These are phyloP conservation scores for Nematostella vectensis DNA, from an alignment of 92 coral and sea anemone species.

Conservation along the genomic window DNA sequence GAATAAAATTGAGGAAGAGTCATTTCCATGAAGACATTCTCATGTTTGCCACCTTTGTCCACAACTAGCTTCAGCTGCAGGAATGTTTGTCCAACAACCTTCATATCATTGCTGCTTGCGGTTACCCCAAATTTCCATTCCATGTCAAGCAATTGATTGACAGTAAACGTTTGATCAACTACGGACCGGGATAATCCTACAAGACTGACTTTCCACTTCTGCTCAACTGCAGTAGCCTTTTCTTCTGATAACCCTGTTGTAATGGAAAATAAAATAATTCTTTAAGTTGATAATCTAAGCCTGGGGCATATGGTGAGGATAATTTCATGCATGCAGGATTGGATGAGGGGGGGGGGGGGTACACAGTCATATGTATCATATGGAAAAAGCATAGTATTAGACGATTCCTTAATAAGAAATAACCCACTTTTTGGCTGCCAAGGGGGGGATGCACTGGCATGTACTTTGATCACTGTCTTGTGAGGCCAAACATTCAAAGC, in stretches of 20 bases:
- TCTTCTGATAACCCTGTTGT: constrained; percentile 74
- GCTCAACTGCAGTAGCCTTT: constrained; percentile 57
- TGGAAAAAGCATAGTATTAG: too few relatives aligned
- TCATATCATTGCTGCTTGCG: constrained; percentile 88
- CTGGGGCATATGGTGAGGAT: too few relatives aligned
- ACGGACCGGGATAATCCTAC: constrained; percentile 88
- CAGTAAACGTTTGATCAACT: constrained; percentile 91
- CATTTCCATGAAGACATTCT: constrained; percentile 93
- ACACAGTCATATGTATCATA: too few relatives aligned
- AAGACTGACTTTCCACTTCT: constrained; percentile 87
- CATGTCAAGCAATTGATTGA: constrained; percentile 94
- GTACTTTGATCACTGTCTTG: too few relatives aligned
- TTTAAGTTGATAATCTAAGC: too few relatives aligned
- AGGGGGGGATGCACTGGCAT: constrained; percentile 2
- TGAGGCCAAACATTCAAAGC: too few relatives aligned
- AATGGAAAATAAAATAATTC: too few relatives aligned
- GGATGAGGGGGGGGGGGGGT: neutral
- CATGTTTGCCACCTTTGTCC: constrained; percentile 76
- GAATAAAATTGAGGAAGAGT: constrained; percentile 97
- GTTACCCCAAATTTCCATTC: constrained; percentile 99
- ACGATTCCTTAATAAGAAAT: too few relatives aligned
- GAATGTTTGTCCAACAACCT: constrained; percentile 94
- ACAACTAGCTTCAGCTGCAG: constrained; percentile 90
- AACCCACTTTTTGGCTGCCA: too few relatives aligned
- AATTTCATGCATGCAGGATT: neutral